phyloP scores from a whole-genome alignment of 2,888 invertebrate species.

The Pristionchus maxplancki region DNA sequence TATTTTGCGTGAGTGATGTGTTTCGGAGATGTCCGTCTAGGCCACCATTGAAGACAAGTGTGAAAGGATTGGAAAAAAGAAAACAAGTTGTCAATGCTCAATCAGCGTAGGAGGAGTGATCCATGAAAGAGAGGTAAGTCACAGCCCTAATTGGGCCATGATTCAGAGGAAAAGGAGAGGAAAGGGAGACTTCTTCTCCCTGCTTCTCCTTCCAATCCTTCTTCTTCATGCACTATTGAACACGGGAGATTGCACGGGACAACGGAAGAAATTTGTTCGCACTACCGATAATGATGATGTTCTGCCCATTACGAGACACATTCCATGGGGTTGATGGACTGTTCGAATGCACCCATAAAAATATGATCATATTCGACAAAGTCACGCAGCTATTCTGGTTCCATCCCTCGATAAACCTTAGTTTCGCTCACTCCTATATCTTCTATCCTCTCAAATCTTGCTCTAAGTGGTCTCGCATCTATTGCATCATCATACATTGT shows the following conservation, averaged over 20 bases:
- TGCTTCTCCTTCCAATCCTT: slow-evolving; percentile 21
- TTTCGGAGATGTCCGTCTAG: neutral
- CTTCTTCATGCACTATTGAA: slow-evolving; percentile 50
- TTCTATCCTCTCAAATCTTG: neutral
- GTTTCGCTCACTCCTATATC: neutral
- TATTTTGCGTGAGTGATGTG: neutral
- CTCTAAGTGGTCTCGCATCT: neutral
- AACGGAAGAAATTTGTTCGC: neutral
- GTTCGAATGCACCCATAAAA: neutral
- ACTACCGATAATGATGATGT: neutral
- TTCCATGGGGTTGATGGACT: neutral
- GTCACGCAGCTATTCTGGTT: neutral
- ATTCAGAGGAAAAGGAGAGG: slow-evolving; percentile 13
- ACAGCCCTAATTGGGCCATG: slow-evolving; percentile 14
- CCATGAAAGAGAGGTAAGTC: neutral
- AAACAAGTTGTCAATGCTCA: neutral
- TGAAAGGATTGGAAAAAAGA: neutral
- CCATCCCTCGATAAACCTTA: neutral
- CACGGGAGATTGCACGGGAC: slow-evolving; percentile 16
- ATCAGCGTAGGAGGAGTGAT: neutral
- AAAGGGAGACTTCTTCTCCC: slow-evolving; percentile 25
- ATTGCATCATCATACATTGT: slow-evolving; percentile 36
- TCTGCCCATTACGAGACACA: neutral
- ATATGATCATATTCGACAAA: neutral
- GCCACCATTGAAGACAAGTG: neutral